Evolutionary conservation across 2,888 invertebrate species (phyloP), one percentile per base, ranked within the genome.

Genomic region (Heterodera filipjevi): DNA sequence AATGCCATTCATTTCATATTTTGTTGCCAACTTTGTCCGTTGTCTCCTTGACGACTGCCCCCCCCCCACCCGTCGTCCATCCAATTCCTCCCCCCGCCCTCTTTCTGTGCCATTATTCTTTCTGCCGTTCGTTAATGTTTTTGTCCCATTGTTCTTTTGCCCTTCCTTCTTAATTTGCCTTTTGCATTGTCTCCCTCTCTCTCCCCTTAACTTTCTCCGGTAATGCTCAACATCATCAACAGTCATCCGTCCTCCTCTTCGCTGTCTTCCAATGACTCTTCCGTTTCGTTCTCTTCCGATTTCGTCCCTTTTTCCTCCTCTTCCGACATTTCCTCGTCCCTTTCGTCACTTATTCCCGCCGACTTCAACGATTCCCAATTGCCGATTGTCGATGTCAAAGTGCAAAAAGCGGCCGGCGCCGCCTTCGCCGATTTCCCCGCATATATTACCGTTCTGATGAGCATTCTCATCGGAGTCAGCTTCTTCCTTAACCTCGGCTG

Each of bases 401-500:
- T 68, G 12, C 68, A 35, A 27, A 68, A 32, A 19, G 32, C 68
- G 10, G 32, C 68, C 33, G 22, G 68, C 14, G 35, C 32, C 68
- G 35, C 33, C 33, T 32, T 35, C 68, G 16, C 68, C 68, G 14
- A 32, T 35, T 32, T 30, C 22, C 32, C 68, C 33, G 35, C 14
- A 10, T 68, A 68, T 35, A 75, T 75, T 30, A 77, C 84, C 8
- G 83, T 84, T 68, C 76, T 84, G 30, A 78, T 84, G 19, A 82
- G 85, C 2, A 80, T 80, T 59, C 79, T 87, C 33, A 77, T 86
- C 8, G 77, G 84, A n/a, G 81, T 85, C 2, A 81, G 85, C 1
- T 85, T 85, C 66, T 79, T 87, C 59, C 68, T 85, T 33, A 87
- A 87, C 79, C 77, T 81, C 0, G 68, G 86, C 5, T 78, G 87